These are phyloP conservation scores for Melopsittacus undulatus DNA, from an alignment of 2,797 vertebrate genomes.

Conservation along the genomic window DNA sequence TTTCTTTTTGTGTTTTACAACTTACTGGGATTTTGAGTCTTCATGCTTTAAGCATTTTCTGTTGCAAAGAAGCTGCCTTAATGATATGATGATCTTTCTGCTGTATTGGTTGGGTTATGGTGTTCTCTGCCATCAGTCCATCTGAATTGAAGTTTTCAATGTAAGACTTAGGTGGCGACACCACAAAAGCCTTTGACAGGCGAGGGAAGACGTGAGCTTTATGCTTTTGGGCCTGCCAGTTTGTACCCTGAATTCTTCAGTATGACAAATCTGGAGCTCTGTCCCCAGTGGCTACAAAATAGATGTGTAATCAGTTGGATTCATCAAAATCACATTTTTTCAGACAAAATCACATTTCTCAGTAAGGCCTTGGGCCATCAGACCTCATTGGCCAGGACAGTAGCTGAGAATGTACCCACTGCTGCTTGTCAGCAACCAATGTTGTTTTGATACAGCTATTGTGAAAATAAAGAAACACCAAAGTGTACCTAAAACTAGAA, in stretches of 20 bases:
- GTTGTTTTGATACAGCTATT: neutral
- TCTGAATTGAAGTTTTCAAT: neutral
- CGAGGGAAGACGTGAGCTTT: neutral
- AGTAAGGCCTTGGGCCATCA: neutral
- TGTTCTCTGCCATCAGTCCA: neutral
- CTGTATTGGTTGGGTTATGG: neutral
- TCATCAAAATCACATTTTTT: neutral
- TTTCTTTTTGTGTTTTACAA: neutral
- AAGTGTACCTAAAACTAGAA: neutral
- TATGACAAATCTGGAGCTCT: neutral
- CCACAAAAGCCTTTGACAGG: neutral
- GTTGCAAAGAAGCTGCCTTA: neutral
- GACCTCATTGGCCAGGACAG: neutral
- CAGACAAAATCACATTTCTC: neutral
- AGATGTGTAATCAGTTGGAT: neutral
- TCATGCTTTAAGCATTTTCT: neutral
- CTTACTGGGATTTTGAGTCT: neutral
- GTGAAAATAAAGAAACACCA: neutral
- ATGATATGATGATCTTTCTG: neutral
- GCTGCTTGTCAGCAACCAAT: neutral
- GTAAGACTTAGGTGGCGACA: neutral
- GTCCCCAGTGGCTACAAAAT: neutral
- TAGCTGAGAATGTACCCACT: neutral
- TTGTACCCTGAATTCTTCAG: neutral
- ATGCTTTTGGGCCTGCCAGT: neutral